Evolutionary conservation across 2,888 invertebrate species (phyloP), one percentile per base, ranked within the genome.

Genomic region (Nemotelus pantherinus): DNA sequence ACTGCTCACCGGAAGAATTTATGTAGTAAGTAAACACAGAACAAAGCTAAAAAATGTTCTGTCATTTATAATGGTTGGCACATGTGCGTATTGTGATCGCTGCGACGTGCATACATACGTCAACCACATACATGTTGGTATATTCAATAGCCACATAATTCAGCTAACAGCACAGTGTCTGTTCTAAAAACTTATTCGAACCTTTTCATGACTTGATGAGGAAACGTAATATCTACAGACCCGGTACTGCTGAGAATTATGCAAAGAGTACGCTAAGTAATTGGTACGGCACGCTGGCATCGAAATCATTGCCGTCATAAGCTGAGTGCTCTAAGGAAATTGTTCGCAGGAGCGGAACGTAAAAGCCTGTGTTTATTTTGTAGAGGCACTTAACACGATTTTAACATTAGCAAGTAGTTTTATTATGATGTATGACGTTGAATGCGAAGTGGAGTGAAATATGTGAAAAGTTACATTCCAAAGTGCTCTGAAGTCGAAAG

Each of bases 31-130:
- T 41, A 60, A 48, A 47, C 25, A 67, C 7, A 67, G 43, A 7
- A 70, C 55, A 68, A 68, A 70, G 53, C 55, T 70, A 5, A 68
- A 55, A 70, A 70, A 70, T 70, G 70, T 55, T 55, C 55, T 43
- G 70, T 50, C 70, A 70, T 70, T 70, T 70, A 70, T 70, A 70
- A 43, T 43, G 55, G n/a, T 9, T 55, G 70, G 55, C 41, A 43
- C 70, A 70, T 7, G n/a, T 70, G 53, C 43, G 43, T 25, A 25
- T 25, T 25, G 25, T 25, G 25, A 0, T 25, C 25, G 25, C 57
- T 63, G 41, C 41, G 3, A 9, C 43, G 43, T 55, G 47, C 50
- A 48, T 70, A 55, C 55, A 2, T 55, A 25, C 5, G 47, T 45
- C 45, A 9, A 6, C 53, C 41, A 55, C 67, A 43, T 70, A 43